Conservation (phyloP, 2,113 vertebrate genomes). For the Anguilla japonica region DNA sequence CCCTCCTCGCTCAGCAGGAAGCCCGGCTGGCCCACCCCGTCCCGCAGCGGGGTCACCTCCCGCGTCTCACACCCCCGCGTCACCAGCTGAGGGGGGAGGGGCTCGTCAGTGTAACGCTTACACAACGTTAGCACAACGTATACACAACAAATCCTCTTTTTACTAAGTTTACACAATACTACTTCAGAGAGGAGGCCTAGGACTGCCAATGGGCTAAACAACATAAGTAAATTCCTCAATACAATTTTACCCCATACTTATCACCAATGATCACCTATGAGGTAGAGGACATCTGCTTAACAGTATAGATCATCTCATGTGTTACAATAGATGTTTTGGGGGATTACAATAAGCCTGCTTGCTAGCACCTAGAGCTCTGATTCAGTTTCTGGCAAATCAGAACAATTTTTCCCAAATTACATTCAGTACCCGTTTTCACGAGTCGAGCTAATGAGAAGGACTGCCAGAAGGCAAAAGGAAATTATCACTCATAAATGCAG, state of each 20-base stretch:
- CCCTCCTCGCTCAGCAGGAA: slow-evolving; percentile 84
- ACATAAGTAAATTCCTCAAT: too few species aligned
- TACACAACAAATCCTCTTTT: background rate
- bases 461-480: background rate
- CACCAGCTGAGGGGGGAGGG: slow-evolving; percentile 69
- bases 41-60: slow-evolving; percentile 80
- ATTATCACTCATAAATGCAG: background rate
- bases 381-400: background rate
- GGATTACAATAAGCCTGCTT: background rate
- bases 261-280: background rate
- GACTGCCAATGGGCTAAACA: background rate
- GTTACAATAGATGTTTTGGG: too few species aligned
- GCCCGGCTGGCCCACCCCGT: slow-evolving; percentile 82
- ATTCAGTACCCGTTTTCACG: background rate
- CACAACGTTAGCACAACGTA: background rate
- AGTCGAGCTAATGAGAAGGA: background rate
- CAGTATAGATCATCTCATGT: background rate
- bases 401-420: background rate
- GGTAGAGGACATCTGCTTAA: background rate
- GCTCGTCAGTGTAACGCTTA: background rate
- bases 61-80: slow-evolving; percentile 84
- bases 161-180: background rate
- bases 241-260: background rate
- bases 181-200: background rate
- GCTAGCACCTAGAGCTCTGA: background rate